Base-by-base conservation (phyloP, 2,888 invertebrate genomes). In the Opisthograptis luteolata region DNA sequence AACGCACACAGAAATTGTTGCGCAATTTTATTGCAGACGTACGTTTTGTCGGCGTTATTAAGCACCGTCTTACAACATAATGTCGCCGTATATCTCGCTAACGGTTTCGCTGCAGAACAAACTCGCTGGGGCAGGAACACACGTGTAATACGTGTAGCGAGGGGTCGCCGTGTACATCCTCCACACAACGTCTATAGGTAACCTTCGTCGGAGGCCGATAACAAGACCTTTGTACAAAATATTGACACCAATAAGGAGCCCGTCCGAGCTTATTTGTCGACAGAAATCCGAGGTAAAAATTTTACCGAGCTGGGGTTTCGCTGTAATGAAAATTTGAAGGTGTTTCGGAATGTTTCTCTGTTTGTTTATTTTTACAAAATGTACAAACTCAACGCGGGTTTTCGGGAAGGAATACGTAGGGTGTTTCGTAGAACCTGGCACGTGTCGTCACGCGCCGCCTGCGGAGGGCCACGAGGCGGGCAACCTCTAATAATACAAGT, bases 191-290 rank as follows among this genome's bases (percentile, higher is more conserved):
- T 51, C 41, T 41, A 47, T 40, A 40, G 39, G 39, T 40, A 39
- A 24, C 31, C 40, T 49, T 57, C 46, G 56, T 52, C 35, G 28
- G 24, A 36, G 35, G 34, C 20, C 37, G 57, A 49, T 41, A 44
- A 44, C 44, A 40, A 41, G 41, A 39, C 47, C 46, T 55, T 51
- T 47, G 55, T 51, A 41, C 41, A 45, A 42, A 37, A 48, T 36
- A 51, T 32, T 51, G 42, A 36, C 41, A 39, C 34, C 51, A 42
- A 37, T 44, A 47, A 47, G 55, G 40, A 19, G 14, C 30, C 39
- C 28, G 27, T n/a, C 36, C 36, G 40, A 30, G 28, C 47, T 51
- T 48, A 44, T 51, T 44, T 51, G 24, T 51, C 34, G 19, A 17
- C 37, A 39, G 17, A 37, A 45, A 31, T 13, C 45, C 44, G 44